These are phyloP conservation scores for Glandiceps talaboti DNA, from an alignment of 53 echinoderm and acorn worm species.

Conservation along the genomic window DNA sequence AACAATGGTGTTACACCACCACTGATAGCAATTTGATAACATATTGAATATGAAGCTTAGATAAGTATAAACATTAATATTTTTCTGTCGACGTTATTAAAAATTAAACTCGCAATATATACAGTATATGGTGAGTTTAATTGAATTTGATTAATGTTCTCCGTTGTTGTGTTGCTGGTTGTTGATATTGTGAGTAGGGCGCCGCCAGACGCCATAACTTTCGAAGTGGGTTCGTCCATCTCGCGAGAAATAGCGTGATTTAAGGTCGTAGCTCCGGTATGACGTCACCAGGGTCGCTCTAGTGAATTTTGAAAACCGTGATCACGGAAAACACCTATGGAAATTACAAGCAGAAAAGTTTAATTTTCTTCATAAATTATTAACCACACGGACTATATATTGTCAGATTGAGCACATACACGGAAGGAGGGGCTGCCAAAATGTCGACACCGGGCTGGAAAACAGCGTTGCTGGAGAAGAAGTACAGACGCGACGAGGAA, in stretches of 20 bases:
- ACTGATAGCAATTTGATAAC: too few relatives aligned
- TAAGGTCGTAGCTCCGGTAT: background rate
- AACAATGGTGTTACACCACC: too few relatives aligned
- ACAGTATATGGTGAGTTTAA: too few relatives aligned
- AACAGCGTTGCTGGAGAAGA: constrained; percentile 57
- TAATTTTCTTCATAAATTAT: background rate
- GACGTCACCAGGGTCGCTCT: background rate
- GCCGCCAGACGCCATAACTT: too few relatives aligned
- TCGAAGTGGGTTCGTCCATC: too few relatives aligned
- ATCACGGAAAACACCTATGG: background rate
- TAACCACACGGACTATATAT: background rate
- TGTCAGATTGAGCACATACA: background rate
- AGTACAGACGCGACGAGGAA: constrained; percentile 57
- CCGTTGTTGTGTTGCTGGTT: too few relatives aligned
- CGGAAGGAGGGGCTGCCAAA: constrained; percentile 14
- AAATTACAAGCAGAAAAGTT: background rate
- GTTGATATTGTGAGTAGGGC: too few relatives aligned
- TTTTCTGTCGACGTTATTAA: too few relatives aligned
- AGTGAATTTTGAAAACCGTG: background rate
- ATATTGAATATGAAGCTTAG: too few relatives aligned
- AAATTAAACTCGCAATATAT: too few relatives aligned
- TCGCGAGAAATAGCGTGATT: background rate
- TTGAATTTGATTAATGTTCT: too few relatives aligned
- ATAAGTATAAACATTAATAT: too few relatives aligned
- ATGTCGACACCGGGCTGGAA: constrained; percentile 90